phyloP scores from a whole-genome alignment of 1,140 invertebrate genomes.

The Scaptomyza pallida region DNA sequence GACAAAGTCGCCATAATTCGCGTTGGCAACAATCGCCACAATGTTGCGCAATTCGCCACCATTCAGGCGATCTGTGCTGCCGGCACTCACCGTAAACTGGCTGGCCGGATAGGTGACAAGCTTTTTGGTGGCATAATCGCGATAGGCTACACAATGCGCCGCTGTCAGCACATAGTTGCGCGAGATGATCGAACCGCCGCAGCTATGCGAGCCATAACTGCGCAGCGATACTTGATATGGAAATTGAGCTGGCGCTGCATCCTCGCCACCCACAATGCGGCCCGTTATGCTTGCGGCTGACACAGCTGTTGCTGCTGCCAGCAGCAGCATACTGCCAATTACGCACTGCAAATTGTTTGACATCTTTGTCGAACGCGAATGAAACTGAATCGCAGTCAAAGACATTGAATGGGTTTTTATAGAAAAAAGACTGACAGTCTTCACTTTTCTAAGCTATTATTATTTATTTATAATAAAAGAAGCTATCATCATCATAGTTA shows the following conservation, averaged over 20 bases:
- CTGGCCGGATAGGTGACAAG: not conserved
- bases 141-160: slow-evolving; percentile 81
- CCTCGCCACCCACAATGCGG: no score
- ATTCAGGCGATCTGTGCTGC: slow-evolving; percentile 54
- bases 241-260: slow-evolving; percentile 56
- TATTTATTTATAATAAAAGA: no score
- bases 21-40: slow-evolving; percentile 72
- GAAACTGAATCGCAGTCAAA: not conserved
- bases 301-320: not conserved
- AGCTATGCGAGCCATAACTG: slow-evolving; percentile 81
- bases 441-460: no score
- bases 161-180: slow-evolving; percentile 85
- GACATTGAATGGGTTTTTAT: not conserved
- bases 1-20: slow-evolving; percentile 72
- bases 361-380: no score
- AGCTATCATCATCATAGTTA: no score
- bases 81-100: slow-evolving; percentile 50
- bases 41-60: slow-evolving; percentile 55
- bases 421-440: not conserved
- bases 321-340: no score
- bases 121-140: not conserved
- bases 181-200: slow-evolving; percentile 86
- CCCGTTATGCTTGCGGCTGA: no score
- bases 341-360: no score
- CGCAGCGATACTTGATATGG: slow-evolving; percentile 85